Evolutionary conservation across 2,888 invertebrate genomes (phyloP).

Genomic region (Lobophora halterata): DNA sequence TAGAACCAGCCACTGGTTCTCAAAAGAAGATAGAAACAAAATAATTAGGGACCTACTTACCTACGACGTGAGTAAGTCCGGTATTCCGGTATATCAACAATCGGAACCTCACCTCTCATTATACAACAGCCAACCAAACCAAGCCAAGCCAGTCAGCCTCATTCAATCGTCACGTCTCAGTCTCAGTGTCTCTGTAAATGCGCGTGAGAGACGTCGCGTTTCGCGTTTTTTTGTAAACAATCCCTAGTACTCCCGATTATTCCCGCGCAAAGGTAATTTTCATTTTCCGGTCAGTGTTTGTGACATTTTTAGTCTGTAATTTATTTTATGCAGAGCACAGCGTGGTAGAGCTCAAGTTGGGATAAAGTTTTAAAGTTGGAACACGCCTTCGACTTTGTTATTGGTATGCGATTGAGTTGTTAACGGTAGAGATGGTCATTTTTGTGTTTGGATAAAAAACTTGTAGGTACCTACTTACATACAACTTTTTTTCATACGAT

Average conservation of each 20-base stretch:
- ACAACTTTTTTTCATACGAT: no score
- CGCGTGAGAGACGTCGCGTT: slow-evolving; percentile 54
- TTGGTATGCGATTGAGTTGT: slow-evolving; percentile 43
- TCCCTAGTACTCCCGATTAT: slow-evolving; percentile 41
- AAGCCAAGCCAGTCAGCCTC: slow-evolving; percentile 4
- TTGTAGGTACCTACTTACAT: slow-evolving; percentile 6
- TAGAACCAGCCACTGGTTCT: no score
- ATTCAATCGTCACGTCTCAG: background rate
- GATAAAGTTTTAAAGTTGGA: slow-evolving; percentile 25
- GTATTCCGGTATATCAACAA: background rate
- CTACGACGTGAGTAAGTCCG: no score
- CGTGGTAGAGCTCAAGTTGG: background rate
- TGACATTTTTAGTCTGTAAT: slow-evolving; percentile 27
- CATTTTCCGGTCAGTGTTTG: slow-evolving; percentile 36
- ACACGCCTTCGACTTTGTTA: slow-evolving; percentile 42
- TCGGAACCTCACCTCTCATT: no score
- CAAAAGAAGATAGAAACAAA: no score
- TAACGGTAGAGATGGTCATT: slow-evolving; percentile 33
- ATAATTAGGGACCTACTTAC: no score
- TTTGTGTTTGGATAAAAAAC: slow-evolving; percentile 24
- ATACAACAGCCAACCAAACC: background rate
- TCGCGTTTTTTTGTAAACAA: slow-evolving; percentile 56
- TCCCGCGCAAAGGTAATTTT: slow-evolving; percentile 61
- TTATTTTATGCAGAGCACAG: slow-evolving; percentile 10
- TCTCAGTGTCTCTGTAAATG: slow-evolving; percentile 53